Conservation (phyloP, 2,797 vertebrate genomes). For the Emys orbicularis region DNA sequence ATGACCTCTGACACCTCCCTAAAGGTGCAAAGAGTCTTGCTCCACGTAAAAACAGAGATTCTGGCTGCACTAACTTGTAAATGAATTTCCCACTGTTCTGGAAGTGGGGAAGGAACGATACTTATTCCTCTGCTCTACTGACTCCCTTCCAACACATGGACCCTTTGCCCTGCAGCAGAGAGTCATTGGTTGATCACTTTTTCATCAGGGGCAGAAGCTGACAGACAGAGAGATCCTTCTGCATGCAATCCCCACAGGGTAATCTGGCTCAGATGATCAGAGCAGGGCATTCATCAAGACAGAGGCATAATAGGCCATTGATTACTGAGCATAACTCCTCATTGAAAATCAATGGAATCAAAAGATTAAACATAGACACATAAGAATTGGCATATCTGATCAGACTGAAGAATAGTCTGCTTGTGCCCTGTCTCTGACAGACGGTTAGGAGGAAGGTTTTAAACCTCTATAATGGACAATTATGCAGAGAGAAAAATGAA, state of each 20-base stretch:
- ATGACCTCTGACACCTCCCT: neutral
- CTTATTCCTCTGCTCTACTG: neutral
- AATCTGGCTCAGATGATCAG: neutral
- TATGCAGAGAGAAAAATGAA: neutral
- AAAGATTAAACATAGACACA: neutral
- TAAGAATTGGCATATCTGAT: neutral
- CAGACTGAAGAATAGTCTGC: neutral
- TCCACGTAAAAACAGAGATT: neutral
- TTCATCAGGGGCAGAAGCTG: neutral
- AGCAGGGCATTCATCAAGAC: neutral
- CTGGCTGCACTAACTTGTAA: neutral
- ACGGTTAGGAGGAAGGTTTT: neutral
- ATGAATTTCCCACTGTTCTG: neutral
- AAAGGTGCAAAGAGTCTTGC: neutral
- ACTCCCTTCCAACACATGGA: neutral
- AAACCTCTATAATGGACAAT: neutral
- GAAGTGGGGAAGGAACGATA: neutral
- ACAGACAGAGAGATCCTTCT: rapidly evolving
- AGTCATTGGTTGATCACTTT: neutral
- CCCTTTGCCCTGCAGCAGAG: rapidly evolving
- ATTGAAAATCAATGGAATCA: neutral
- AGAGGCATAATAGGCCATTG: neutral
- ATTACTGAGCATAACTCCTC: neutral
- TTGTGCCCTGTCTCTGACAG: neutral
- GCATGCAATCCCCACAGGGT: rapidly evolving